Evolutionary conservation across 2,797 vertebrate species (phyloP), one percentile per base, ranked within the genome.

Genomic region (Siniperca obscura): DNA sequence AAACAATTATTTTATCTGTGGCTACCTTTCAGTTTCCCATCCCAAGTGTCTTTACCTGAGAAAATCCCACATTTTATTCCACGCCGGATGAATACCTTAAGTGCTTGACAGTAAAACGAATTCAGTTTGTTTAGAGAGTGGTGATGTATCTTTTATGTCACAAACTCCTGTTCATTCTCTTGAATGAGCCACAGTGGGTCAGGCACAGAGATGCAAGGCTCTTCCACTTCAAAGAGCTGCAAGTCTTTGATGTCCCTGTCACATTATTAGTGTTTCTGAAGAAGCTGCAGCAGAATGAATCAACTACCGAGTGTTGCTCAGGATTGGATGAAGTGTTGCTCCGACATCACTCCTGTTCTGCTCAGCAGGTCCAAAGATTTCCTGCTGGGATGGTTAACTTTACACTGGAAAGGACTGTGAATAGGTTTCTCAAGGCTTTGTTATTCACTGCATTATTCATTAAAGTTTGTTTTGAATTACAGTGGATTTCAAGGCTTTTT

Each of bases 171-270:
- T 87, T 92, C 85, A 80, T 91, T 86, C 86, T 84, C 67, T 46
- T 76, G 86, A 92, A 90, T 82, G 82, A 89, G 86, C 86, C 88
- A 62, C 88, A 88, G 83, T 70, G 87, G 94, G 93, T 94, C 93
- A 92, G 88, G 83, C 84, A 57, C 84, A 40, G 81, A 83, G 90
- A 92, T 86, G 90, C 82, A 44, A 84, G 80, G 81, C 92, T 87
- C 92, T 85, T 83, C 84, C 86, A 91, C 93, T 91, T 95, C 94
- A 95, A 94, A 95, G 92, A 86, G 90, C 91, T 7, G 68, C 22
- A 19, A 92, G 88, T 53, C 93, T 95, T 95, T 95, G 94, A 95
- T 91, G 94, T 93, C 89, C 81, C 89, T 83, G 90, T 90, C 90
- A 90, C 90, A 86, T 93, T 93, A 93, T 94, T 93, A 93, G 91